These are phyloP conservation scores for Haliaeetus leucogaster DNA, from an alignment of 2,113 vertebrate genomes.

Conservation along the genomic window DNA sequence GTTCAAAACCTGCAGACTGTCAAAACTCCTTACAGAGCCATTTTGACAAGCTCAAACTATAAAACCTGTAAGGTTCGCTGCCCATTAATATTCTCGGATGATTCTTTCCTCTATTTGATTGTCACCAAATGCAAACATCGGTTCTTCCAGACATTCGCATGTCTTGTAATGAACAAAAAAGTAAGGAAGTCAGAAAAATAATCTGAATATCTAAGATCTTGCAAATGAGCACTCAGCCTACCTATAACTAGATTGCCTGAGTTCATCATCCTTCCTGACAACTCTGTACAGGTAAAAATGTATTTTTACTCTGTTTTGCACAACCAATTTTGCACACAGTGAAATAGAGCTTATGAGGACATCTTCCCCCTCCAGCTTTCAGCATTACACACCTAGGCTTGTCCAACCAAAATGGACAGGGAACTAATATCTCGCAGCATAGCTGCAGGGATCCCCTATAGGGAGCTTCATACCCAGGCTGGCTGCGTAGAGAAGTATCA, in stretches of 20 bases:
- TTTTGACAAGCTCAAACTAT: conserved; percentile 35
- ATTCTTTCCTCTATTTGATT: conserved; percentile 28
- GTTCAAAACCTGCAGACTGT: not conserved
- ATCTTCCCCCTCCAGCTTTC: not conserved
- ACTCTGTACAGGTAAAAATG: not conserved
- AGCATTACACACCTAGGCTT: not conserved
- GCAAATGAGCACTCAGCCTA: not conserved
- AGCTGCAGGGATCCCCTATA: rapidly evolving
- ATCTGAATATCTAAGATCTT: not conserved
- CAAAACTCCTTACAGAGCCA: not conserved
- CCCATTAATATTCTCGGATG: not conserved
- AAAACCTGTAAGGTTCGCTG: not conserved
- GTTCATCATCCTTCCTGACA: not conserved
- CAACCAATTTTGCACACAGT: not conserved
- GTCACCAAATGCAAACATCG: conserved; percentile 34
- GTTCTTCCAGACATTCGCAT: not conserved
- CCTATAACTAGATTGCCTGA: not conserved
- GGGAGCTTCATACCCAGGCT: not conserved
- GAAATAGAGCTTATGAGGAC: not conserved
- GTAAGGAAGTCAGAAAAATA: not conserved
- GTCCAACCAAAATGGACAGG: not conserved
- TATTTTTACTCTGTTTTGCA: not conserved
- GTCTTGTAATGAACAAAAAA: not conserved
- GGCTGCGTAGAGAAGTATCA: not conserved
- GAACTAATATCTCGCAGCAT: not conserved